Conservation (phyloP, 2,113 vertebrate species). For the Cyrtonyx montezumae region DNA sequence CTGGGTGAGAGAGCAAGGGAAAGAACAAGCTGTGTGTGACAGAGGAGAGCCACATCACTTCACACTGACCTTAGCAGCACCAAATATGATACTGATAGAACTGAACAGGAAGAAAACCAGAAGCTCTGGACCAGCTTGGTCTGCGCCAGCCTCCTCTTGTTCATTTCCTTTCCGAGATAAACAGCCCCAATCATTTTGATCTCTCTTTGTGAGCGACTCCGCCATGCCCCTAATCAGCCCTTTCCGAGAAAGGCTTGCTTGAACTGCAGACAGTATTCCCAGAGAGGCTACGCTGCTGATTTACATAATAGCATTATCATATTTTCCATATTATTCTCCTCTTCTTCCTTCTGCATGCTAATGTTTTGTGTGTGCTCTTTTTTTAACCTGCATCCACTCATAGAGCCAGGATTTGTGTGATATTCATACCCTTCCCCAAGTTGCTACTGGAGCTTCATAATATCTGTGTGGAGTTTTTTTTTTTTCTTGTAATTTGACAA, state of each 20-base stretch:
- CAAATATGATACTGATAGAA: conserved; percentile 23
- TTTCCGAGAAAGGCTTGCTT: conserved; percentile 40
- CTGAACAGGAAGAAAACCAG: conserved; percentile 21
- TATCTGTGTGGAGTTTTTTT: neutral
- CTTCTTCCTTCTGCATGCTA: conserved; percentile 37
- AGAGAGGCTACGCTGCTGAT: neutral
- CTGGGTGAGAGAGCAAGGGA: neutral
- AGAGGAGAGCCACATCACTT: conserved; percentile 12
- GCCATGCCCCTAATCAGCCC: conserved; percentile 43
- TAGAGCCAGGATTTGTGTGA: neutral
- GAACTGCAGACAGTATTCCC: conserved; percentile 68
- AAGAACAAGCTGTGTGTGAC: neutral
- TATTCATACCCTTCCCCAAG: neutral
- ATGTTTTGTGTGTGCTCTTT: neutral
- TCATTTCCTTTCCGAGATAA: conserved; percentile 55
- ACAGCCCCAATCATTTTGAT: neutral
- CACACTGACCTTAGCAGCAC: neutral
- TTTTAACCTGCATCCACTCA: conserved; percentile 20
- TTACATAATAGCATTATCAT: conserved; percentile 72
- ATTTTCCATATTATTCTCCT: conserved; percentile 60
- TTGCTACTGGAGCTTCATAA: neutral
- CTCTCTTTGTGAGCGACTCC: neutral
- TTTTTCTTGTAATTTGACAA: neutral
- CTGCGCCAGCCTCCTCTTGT: neutral
- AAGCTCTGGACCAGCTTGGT: neutral